Percentiles rank a stretch among this genome's conserved stretches.
phyloP scores from a whole-genome alignment of 2,888 invertebrate genomes.

The Aquatica leii region DNA sequence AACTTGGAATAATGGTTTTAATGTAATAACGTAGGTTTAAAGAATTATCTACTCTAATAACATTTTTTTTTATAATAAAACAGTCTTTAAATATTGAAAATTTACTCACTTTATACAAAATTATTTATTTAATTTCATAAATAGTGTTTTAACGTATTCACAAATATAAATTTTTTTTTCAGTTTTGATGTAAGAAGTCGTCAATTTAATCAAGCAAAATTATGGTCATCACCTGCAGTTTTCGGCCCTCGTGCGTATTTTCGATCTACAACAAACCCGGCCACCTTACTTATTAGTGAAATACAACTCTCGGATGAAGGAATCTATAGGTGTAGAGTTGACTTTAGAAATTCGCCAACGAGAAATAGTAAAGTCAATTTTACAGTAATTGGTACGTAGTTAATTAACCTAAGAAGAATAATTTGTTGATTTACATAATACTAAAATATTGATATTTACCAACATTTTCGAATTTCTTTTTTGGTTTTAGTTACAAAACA shows the following conservation, averaged over 20 bases:
- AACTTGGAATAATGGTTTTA: too few relatives aligned
- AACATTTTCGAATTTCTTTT: not conserved
- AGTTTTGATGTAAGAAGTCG: slow-evolving; percentile 69
- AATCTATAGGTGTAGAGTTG: slow-evolving; percentile 76
- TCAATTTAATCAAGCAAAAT: slow-evolving; percentile 64
- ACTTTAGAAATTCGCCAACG: slow-evolving; percentile 77
- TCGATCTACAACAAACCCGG: slow-evolving; percentile 65
- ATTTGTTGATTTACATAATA: too few relatives aligned
- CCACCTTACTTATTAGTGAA: slow-evolving; percentile 67
- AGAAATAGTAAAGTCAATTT: slow-evolving; percentile 78
- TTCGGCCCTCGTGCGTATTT: slow-evolving; percentile 68
- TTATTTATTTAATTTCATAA: too few relatives aligned
- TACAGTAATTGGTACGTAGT: slow-evolving; percentile 74
- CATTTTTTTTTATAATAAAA: too few relatives aligned
- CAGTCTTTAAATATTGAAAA: too few relatives aligned
- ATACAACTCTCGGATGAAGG: slow-evolving; percentile 71
- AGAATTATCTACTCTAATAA: too few relatives aligned
- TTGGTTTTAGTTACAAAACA: too few relatives aligned
- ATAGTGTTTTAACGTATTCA: too few relatives aligned
- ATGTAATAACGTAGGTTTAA: too few relatives aligned
- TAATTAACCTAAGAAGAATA: too few relatives aligned
- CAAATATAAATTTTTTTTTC: slow-evolving; percentile 53
- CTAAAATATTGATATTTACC: too few relatives aligned
- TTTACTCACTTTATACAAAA: not conserved
- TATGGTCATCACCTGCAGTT: slow-evolving; percentile 67